Base-by-base conservation (phyloP, 2,888 invertebrate species). In the Erebia epiphron region DNA sequence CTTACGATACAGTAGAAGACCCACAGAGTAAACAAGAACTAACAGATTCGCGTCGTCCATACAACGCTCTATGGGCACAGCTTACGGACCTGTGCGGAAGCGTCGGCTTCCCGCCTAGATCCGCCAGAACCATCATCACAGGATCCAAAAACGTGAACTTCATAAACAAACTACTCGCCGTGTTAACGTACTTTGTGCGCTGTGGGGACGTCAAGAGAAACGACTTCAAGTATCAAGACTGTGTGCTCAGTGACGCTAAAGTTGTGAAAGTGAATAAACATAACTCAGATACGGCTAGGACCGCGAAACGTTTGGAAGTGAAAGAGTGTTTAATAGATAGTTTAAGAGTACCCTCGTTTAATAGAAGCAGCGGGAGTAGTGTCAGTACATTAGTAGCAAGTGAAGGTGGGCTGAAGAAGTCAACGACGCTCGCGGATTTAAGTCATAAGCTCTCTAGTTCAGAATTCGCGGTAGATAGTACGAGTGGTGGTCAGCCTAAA, bases 11-110 rank as follows among this genome's bases (percentile, higher is more conserved):
- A 70, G 77, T 87, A 8, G 67, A 60, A 57, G 88, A 87, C 67
- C 81, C 83, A 14, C 80, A 80, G n/a, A 75, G 75, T 13, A 71
- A 78, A 16, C 62, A 63, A 16, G 49, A 60, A 13, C 1, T 69
- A 1, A 16, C 64, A 0, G 78, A 80, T 4, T 57, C 78, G 0
- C 75, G 73, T 16, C 82, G 82, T 1, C 96, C 97, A 0, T 98
- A 97, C 87, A 98, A 98, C 89, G 97, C 98, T 0, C 87, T 98
- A 0, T 98, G 98, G 98, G 97, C 97, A 0, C 98, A 98, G 82
- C 94, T 98, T 74, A 95, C 96, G 49, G 98, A 98, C 84, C 91
- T 98, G 41, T 97, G 96, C 83, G 98, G 98, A n/a, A 96, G 96
- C 67, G 95, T 97, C 58, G 98, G 97, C 1, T 95, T 94, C 85